Conservation (phyloP, 2,888 invertebrate species). For the Eudasyphora cyanicolor region DNA sequence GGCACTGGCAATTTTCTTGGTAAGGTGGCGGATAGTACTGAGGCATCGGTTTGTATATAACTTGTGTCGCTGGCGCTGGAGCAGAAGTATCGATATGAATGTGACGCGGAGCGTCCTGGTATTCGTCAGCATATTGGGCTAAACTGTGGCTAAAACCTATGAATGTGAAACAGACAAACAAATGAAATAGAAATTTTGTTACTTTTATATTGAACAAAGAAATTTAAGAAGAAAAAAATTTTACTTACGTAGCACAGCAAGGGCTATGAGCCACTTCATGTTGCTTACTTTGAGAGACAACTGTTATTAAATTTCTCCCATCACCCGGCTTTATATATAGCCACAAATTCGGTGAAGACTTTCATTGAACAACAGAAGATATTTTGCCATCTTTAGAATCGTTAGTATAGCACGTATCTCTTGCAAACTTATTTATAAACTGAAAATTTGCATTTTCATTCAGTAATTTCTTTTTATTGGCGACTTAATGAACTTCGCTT, state of each 20-base stretch:
- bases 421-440: not conserved
- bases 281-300: conserved; percentile 6
- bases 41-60: not conserved
- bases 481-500: too few species aligned
- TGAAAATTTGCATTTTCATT: not conserved
- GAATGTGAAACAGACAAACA: too few species aligned
- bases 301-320: not conserved
- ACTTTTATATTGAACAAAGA: not conserved
- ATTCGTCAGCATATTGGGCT: not conserved
- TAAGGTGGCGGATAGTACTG: not conserved
- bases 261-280: conserved; percentile 35
- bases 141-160: not conserved
- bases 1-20: too few species aligned
- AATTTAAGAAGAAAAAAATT: not conserved
- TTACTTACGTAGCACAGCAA: conserved; percentile 33
- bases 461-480: too few species aligned
- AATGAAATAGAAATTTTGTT: too few species aligned
- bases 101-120: conserved; percentile 23
- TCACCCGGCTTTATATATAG: conserved; percentile 30
- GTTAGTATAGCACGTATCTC: not conserved
- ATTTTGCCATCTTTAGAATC: not conserved
- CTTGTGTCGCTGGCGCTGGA: conserved; percentile 8
- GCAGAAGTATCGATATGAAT: not conserved
- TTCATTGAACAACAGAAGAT: not conserved
- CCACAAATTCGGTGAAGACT: not conserved